Base-by-base conservation (phyloP, 2,888 invertebrate genomes). In the Julus scanicus region DNA sequence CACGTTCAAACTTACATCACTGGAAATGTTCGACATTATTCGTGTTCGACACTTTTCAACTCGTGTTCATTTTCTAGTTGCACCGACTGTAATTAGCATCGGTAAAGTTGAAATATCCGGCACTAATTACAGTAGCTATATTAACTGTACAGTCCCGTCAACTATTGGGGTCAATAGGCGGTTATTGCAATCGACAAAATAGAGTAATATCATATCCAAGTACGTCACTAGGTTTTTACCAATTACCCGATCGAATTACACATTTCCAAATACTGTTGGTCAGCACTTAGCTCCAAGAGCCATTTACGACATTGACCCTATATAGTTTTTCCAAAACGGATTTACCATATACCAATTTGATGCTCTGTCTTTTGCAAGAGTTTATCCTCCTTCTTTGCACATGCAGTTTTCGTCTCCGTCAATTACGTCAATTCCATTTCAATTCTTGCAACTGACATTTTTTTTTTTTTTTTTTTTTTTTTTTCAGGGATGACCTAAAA, bases 161-260 rank as follows among this genome's bases (percentile, higher is more conserved):
- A 17, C 48, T 8, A 48, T 48, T 17, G 53, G 53, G 53, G 53
- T 53, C 17, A 53, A 3, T 13, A 11, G 44, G 17, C 53, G 53
- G 53, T 53, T 44, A 44, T 44, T 53, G 53, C 53, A 17, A 53
- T 53, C 17, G 53, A 13, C 53, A 53, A 53, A 53, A 15, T 53
- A 3, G 53, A 17, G 15, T 15, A 53, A 11, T 3, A 53, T 53
- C 53, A 17, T 17, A 53, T 53, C 53, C 53, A 53, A 48, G 13
- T 15, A 53, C 53, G 53, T 53, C 53, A 53, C 53, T 17, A 53
- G 53, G 6, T 15, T 53, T 53, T 53, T 53, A 63, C 63, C n/a
- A 63, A 63, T 63, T 63, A n/a, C 63, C 63, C 6, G 63, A n/a
- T 63, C 63, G 63, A 63, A 63, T 63, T 63, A 63, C 63, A 44